Evolutionary conservation across 2,888 invertebrate genomes (phyloP).

Genomic region (Sepioteuthis lessoniana): DNA sequence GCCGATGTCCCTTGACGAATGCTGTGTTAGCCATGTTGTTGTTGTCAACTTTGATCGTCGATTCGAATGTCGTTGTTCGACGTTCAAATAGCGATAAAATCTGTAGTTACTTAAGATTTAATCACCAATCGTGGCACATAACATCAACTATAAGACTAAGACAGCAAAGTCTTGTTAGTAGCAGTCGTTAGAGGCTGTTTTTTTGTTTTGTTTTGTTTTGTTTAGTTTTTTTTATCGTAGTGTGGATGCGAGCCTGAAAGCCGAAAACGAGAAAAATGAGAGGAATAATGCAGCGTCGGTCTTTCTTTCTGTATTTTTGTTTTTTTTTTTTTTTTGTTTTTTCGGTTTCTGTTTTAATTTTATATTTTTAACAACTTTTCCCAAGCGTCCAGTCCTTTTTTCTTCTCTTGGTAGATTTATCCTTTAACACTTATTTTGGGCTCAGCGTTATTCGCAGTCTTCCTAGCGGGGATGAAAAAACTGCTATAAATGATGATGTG

Average conservation of each 20-base stretch:
- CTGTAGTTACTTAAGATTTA: not conserved
- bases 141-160: not conserved
- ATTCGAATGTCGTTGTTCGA: too few species aligned
- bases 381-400: not conserved
- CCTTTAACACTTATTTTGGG: not conserved
- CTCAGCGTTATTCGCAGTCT: not conserved
- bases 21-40: slow-evolving; percentile 54
- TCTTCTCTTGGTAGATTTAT: not conserved
- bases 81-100: not conserved
- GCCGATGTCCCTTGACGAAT: slow-evolving; percentile 69
- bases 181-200: too few species aligned
- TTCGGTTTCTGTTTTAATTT: not conserved
- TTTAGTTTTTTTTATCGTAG: too few species aligned
- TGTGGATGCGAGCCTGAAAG: not conserved
- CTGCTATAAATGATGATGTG: not conserved
- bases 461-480: not conserved
- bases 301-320: not conserved
- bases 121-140: not conserved
- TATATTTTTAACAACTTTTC: not conserved
- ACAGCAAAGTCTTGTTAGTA: not conserved
- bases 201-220: too few species aligned
- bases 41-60: not conserved
- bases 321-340: too few species aligned
- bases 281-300: not conserved
- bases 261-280: not conserved